These are phyloP conservation scores for Drosophila pruinosa DNA, from an alignment of 1,140 invertebrate species.

Conservation along the genomic window DNA sequence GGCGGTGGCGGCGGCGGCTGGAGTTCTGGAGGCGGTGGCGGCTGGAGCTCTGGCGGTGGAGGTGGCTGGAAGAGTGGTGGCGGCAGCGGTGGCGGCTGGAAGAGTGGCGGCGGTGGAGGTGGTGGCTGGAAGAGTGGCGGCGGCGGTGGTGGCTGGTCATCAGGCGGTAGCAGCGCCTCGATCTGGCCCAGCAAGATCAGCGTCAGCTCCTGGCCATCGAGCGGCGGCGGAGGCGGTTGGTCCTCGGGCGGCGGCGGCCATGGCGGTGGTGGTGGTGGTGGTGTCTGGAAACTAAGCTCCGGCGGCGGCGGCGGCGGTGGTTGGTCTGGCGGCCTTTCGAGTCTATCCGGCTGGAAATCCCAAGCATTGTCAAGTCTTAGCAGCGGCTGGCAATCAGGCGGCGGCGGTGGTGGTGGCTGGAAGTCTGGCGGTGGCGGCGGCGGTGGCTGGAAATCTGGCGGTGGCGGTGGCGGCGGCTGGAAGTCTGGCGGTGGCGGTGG, in stretches of 20 bases:
- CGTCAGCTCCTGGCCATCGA: neutral
- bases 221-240: slow-evolving; percentile 17
- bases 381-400: slow-evolving; percentile 22
- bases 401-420: slow-evolving; percentile 19
- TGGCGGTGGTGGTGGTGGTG: slow-evolving; percentile 10
- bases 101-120: slow-evolving; percentile 24
- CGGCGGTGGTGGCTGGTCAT: slow-evolving; percentile 31
- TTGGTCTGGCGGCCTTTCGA: slow-evolving; percentile 21
- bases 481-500: slow-evolving; percentile 34
- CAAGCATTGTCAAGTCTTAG: slow-evolving; percentile 13
- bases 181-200: slow-evolving; percentile 29
- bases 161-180: slow-evolving; percentile 21
- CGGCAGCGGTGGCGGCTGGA: slow-evolving; percentile 33
- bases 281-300: slow-evolving; percentile 34
- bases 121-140: slow-evolving; percentile 43
- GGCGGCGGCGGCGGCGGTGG: slow-evolving; percentile 20
- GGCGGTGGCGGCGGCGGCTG: slow-evolving; percentile 42
- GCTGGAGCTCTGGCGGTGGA: slow-evolving; percentile 41
- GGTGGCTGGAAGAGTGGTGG: slow-evolving; percentile 32
- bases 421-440: slow-evolving; percentile 12
- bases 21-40: slow-evolving; percentile 29
- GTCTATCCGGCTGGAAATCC: slow-evolving; percentile 21
- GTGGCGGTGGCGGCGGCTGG: slow-evolving; percentile 29
- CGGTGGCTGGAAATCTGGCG: slow-evolving; percentile 21
- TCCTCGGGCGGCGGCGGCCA: slow-evolving; percentile 17